Evolutionary conservation across 1,140 invertebrate genomes (phyloP), one percentile per base, ranked within the genome.

Genomic region (Drosophila kohkoa): DNA sequence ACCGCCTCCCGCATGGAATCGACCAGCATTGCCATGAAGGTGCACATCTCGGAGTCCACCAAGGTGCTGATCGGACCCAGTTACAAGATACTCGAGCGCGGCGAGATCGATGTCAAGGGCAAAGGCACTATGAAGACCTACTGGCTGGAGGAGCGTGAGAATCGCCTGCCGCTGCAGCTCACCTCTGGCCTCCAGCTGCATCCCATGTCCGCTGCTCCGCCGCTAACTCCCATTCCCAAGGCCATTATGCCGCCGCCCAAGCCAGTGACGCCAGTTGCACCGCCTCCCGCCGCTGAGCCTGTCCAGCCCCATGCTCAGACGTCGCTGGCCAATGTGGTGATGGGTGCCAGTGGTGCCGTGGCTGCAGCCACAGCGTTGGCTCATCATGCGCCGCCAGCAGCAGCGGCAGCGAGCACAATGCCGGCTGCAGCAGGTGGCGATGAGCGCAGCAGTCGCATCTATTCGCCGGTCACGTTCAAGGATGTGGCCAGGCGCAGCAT

Each of bases 51-150:
- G 0, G 95, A 99, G 88, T 96, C 96, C 1, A 99, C 98, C 0
- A 95, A 95, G 81, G 94, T 96, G 76, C 93, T 97, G 4, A 93
- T 99, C 4, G 95, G 96, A 0, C 93, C 95, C 0, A 94, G 94
- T 0, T 99, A 98, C 91, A 94, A 94, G 74, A 95, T 98, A 2
- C 94, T 94, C 10, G 96, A 98, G 91, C 94, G 98, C 15, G 96
- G 96, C 8, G 96, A 97, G 92, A 96, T 97, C 68, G 95, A 96
- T 75, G 96, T 98, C 1, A 98, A 98, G 93, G 97, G 96, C 43
- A 97, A 97, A 95, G 96, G 96, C 32, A 93, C 95, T 38, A 98
- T 99, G 98, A 98, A 97, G 90, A 99, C 98, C 0, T 99, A 97
- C 90, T 99, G 97, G 97, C 91, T 99, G 35, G 94, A 95, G 92